Evolutionary conservation across 2,888 invertebrate species (phyloP), one percentile per base, ranked within the genome.

Genomic region (Sesia apiformis): DNA sequence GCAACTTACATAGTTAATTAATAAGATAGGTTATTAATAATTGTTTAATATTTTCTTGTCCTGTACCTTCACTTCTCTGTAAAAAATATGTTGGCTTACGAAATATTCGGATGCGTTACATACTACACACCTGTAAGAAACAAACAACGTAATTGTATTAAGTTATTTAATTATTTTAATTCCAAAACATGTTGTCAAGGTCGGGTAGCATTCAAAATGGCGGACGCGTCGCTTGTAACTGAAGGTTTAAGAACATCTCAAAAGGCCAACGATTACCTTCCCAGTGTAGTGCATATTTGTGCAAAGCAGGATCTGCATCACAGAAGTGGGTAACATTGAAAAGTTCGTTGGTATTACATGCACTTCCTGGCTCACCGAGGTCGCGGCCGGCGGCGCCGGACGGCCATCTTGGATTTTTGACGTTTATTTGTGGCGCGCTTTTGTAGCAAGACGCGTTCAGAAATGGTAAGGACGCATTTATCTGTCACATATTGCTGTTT

Each of bases 271-370:
- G 64, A 62, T 67, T 66, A 65, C 60, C 60, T 57, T 63, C 57
- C 60, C 69, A 67, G 67, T 58, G 65, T 68, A 69, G 65, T 68
- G 66, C 72, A 78, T 78, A 71, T 67, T 74, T 72, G 67, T 55
- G 57, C 56, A 61, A 23, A 74, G 68, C 78, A 78, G 80, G 77
- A 78, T 77, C 70, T 71, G 63, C 72, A 61, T 59, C 63, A 63
- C 64, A 70, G 70, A 78, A 84, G 70, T 76, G 78, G 85, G 78
- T 85, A 86, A 75, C 88, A 88, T 86, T 89, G 88, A 88, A 80
- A 69, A 84, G 88, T 85, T 89, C 88, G 69, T 88, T 89, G 88
- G 74, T 88, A 89, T 88, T 88, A 84, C 66, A 72, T 81, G 84
- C 84, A 87, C 88, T 89, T 89, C 88, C 88, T 88, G 78, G 66